phyloP scores from a whole-genome alignment of 2,113 vertebrate species.

The Neogale vison region DNA sequence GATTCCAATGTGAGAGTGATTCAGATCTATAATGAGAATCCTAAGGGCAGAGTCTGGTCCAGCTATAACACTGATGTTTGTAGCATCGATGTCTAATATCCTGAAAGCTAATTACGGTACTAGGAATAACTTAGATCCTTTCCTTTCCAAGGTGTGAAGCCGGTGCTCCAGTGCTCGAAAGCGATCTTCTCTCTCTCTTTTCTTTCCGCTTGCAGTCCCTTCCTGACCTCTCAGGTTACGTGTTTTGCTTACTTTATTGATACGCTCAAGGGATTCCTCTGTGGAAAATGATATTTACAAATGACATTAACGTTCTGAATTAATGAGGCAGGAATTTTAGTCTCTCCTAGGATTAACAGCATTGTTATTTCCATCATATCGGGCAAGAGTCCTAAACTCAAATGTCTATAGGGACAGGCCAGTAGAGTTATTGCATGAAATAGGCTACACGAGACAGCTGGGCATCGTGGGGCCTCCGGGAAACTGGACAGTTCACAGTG shows the following conservation, averaged over 20 bases:
- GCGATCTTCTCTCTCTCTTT: background rate
- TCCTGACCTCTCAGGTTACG: background rate
- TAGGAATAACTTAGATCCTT: slow-evolving; percentile 40
- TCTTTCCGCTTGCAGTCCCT: slow-evolving; percentile 23
- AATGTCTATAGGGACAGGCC: background rate
- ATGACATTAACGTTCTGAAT: slow-evolving; percentile 63
- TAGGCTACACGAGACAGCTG: background rate
- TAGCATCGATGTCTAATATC: background rate
- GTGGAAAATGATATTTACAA: slow-evolving; percentile 51
- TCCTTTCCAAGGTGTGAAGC: background rate
- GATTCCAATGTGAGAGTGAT: background rate
- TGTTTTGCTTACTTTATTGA: slow-evolving; percentile 59
- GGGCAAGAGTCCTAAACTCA: slow-evolving; percentile 26
- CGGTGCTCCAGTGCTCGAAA: background rate
- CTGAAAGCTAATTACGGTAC: slow-evolving; percentile 22
- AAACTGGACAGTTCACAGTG: slow-evolving; percentile 22
- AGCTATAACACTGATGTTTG: background rate
- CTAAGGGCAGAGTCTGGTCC: background rate
- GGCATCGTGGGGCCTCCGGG: background rate
- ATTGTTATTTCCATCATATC: slow-evolving; percentile 54
- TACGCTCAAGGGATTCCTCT: slow-evolving; percentile 51
- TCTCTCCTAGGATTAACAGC: slow-evolving; percentile 40
- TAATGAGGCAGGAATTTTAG: slow-evolving; percentile 56
- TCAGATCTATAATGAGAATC: background rate
- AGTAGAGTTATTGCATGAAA: slow-evolving; percentile 2